Evolutionary conservation across 2,888 invertebrate genomes (phyloP), one percentile per base, ranked within the genome.

Genomic region (Panorpa germanica): DNA sequence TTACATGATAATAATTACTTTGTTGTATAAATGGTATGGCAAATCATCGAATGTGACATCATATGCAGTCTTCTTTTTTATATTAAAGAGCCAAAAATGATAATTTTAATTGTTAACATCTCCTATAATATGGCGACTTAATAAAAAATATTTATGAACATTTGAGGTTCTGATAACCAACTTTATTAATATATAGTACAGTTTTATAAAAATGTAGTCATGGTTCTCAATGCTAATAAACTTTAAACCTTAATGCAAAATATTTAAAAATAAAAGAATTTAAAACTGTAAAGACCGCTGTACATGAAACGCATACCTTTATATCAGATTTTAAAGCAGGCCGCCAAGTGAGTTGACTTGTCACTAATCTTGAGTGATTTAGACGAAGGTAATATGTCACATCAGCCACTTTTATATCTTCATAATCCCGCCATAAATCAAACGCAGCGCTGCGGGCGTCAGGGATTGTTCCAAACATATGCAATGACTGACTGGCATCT

Each of bases 331-430:
- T 70, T 14, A 83, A 65, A 38, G 74, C 67, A 1, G 82, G 80
- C 13, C 82, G 61, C 85, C 85, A 86, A 34, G 66, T 60, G 13
- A 83, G 55, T n/a, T 67, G 69, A 35, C 82, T 80, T 2, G 80
- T 80, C 9, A 86, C 59, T 2, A 85, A 57, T 20, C 82, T 62
- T 0, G 85, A 85, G 47, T 85, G 83, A 53, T 86, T 86, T 39
- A 86, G 63, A 15, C 74, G 67, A 25, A 83, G 55, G 48, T 76
- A 82, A 13, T 80, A 82, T 4, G 73, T 66, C 13, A 83, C 54
- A 50, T 85, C 85, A 3, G 74, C 70, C 23, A 82, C 67, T 3
- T 66, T 63, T 40, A 78, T 70, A 48, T 82, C 80, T 38, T 82
- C 80, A 44, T 75, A 83, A 41, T 80, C 70, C 21, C 83, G 63